Evolutionary conservation across 2,113 vertebrate genomes (phyloP).

Genomic region (Probosciger aterrimus): DNA sequence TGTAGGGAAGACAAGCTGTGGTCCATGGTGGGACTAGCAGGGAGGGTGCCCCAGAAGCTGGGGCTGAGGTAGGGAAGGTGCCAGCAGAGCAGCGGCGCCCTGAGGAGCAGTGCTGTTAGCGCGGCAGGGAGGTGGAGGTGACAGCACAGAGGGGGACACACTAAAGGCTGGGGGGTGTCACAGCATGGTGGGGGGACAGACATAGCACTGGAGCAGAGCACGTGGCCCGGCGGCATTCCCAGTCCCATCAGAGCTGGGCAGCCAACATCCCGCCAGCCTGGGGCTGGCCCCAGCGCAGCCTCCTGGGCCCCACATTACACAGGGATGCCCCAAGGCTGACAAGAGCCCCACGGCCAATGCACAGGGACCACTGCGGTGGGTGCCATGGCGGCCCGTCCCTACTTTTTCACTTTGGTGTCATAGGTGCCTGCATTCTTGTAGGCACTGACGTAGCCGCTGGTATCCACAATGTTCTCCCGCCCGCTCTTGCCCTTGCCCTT

Average conservation of each 20-base stretch:
- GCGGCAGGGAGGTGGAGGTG: not conserved
- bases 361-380: not conserved
- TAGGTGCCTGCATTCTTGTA: slow-evolving; percentile 93
- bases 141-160: not conserved
- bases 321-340: not conserved
- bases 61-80: slow-evolving; percentile 28
- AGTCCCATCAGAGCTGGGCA: not conserved
- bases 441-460: slow-evolving; percentile 88
- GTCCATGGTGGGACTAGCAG: not conserved
- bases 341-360: not conserved
- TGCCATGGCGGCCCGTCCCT: not conserved
- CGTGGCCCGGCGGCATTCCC: not conserved
- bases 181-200: not conserved
- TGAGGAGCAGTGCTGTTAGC: slow-evolving; percentile 3
- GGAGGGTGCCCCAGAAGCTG: not conserved
- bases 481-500: slow-evolving; percentile 89
- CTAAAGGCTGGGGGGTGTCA: not conserved
- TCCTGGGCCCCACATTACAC: not conserved
- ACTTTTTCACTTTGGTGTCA: slow-evolving; percentile 84
- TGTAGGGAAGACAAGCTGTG: not conserved
- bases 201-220: not conserved
- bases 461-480: slow-evolving; percentile 87
- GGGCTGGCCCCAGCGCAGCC: not conserved
- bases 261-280: not conserved
- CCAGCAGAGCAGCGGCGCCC: not conserved